Percentiles rank a stretch among this genome's conserved stretches.
These are phyloP conservation scores for Aplidium turbinatum DNA, from an alignment of 23 tunicate genomes.

Conservation along the genomic window DNA sequence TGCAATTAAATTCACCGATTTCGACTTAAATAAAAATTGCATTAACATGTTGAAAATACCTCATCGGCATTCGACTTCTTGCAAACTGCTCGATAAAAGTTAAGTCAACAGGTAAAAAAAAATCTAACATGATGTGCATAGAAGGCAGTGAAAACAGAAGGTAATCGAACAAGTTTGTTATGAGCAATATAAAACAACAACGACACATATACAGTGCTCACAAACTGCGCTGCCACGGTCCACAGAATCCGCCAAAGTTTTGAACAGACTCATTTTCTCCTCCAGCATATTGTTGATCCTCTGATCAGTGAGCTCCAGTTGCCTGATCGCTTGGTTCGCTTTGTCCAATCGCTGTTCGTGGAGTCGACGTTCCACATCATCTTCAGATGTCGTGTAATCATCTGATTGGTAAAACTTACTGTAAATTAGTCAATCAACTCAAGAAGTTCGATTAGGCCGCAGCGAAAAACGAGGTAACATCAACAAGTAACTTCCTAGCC, in stretches of 20 bases:
- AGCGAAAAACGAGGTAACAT: no score
- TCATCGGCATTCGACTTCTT: no score
- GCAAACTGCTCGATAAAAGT: not conserved
- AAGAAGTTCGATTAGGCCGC: no score
- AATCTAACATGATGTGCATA: no score
- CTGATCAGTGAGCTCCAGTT: constrained; percentile 63
- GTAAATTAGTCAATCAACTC: no score
- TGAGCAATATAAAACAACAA: not conserved
- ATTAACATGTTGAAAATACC: no score
- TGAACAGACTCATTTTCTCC: constrained; percentile 74
- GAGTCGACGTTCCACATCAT: constrained; percentile 55
- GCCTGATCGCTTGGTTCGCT: constrained; percentile 45
- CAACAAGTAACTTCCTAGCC: no score
- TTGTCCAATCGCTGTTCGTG: constrained; percentile 57
- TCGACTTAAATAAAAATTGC: no score
- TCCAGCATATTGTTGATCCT: constrained; percentile 46
- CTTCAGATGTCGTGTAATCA: constrained; percentile 71
- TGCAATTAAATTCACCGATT: no score
- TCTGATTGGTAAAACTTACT: no score
- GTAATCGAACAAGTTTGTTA: not conserved
- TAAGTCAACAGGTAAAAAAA: not conserved
- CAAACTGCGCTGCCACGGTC: constrained; percentile 53
- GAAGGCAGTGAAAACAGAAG: no score
- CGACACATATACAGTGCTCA: constrained; percentile 10
- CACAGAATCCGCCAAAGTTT: constrained; percentile 42